Evolutionary conservation across 2,113 vertebrate species (phyloP).

Genomic region (Pelobates fuscus): DNA sequence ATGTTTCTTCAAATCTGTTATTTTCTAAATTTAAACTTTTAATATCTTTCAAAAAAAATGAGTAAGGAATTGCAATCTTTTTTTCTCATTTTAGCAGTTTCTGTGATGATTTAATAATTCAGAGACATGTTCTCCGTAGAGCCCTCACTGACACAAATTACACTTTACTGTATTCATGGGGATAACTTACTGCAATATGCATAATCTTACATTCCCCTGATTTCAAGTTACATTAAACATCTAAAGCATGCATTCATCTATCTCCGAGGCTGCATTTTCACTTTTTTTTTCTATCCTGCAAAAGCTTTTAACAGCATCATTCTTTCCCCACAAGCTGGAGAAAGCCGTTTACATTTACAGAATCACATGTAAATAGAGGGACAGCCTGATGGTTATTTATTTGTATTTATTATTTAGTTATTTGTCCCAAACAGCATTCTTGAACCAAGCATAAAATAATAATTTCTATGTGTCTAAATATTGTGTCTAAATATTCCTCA

Average conservation of each 20-base stretch:
- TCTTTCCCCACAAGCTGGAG: slow-evolving; percentile 12
- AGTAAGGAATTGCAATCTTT: slow-evolving; percentile 39
- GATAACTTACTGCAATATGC: slow-evolving; percentile 48
- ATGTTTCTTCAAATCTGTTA: no score
- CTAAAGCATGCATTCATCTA: slow-evolving; percentile 34
- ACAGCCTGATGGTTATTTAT: not conserved
- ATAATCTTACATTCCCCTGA: slow-evolving; percentile 50
- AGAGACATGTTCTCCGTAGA: slow-evolving; percentile 36
- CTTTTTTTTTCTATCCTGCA: slow-evolving; percentile 3
- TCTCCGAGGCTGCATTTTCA: slow-evolving; percentile 40
- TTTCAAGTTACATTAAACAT: slow-evolving; percentile 48
- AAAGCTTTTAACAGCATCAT: slow-evolving; percentile 30
- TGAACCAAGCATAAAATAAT: no score
- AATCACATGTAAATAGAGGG: not conserved
- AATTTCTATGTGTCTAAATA: no score
- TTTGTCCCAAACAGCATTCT: not conserved
- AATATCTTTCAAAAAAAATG: slow-evolving; percentile 37
- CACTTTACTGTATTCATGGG: slow-evolving; percentile 48
- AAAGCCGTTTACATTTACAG: no score
- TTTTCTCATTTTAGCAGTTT: slow-evolving; percentile 46
- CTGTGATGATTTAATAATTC: slow-evolving; percentile 49
- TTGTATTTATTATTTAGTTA: not conserved
- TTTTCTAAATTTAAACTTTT: no score
- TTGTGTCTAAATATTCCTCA: no score
- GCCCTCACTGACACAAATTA: slow-evolving; percentile 47